A percentile compares a stretch with the other conserved stretches of the same genome.
Evolutionary conservation across 2,113 vertebrate genomes (phyloP).

Genomic region (Numenius arquata): DNA sequence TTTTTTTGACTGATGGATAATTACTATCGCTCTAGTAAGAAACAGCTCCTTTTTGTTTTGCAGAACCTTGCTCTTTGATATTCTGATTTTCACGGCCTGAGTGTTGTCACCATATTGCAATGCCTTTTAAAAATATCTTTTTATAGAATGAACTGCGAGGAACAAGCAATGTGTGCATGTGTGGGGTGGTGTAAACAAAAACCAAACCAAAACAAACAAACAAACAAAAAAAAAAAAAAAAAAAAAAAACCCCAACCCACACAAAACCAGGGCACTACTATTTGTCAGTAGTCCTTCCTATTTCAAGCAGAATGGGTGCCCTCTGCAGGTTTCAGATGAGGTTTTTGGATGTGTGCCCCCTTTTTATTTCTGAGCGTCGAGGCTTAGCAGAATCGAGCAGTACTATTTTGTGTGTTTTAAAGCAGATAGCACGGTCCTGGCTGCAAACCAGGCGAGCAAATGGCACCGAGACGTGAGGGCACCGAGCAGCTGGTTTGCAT

Average conservation of each 20-base stretch:
- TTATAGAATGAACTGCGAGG: neutral
- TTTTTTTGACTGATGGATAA: neutral
- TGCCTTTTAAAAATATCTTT: neutral
- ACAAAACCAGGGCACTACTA: neutral
- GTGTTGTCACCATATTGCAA: neutral
- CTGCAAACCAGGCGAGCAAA: neutral
- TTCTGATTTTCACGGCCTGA: neutral
- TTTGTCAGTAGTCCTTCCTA: neutral
- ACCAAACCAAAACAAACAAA: neutral
- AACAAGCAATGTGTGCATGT: neutral
- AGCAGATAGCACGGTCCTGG: neutral
- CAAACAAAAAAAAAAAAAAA: neutral
- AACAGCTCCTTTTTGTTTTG: neutral
- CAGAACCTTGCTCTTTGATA: neutral
- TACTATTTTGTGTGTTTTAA: neutral
- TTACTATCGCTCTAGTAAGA: neutral
- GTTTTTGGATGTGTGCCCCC: neutral
- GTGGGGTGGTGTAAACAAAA: neutral
- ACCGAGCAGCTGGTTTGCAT: neutral
- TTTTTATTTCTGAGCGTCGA: neutral
- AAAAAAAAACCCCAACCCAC: neutral
- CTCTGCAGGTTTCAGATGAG: slow-evolving; percentile 42
- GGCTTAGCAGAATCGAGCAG: too few species aligned
- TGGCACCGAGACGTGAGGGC: neutral
- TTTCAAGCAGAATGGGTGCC: slow-evolving; percentile 20